A percentile compares a stretch with the other conserved stretches of the same genome.
phyloP scores from a whole-genome alignment of 2,888 invertebrate genomes.

The Orchestes rusci region DNA sequence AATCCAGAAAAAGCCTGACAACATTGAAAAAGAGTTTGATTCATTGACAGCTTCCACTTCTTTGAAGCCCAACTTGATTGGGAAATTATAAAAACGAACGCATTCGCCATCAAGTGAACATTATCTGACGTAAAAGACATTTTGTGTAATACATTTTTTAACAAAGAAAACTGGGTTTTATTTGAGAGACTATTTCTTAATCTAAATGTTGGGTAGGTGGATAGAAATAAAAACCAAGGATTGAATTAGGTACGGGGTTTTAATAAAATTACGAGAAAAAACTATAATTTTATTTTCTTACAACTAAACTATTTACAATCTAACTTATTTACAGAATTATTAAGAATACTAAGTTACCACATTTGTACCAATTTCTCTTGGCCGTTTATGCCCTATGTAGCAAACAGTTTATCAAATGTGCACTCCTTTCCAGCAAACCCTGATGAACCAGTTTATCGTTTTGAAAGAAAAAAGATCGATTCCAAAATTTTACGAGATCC shows the following conservation, averaged over 20 bases:
- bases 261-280: conserved; percentile 27
- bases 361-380: conserved; percentile 35
- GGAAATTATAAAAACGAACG: no score
- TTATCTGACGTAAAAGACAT: no score
- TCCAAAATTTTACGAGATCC: no score
- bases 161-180: no score
- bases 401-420: conserved; percentile 14
- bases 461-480: no score
- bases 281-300: conserved; percentile 36
- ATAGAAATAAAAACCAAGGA: conserved; percentile 13
- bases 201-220: neutral
- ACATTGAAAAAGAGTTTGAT: conserved; percentile 36
- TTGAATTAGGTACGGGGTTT: conserved; percentile 21
- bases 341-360: conserved; percentile 36
- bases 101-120: no score
- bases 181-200: no score
- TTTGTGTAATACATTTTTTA: no score
- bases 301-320: conserved; percentile 36
- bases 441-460: no score
- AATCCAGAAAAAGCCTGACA: conserved; percentile 5
- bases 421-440: conserved; percentile 1
- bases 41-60: neutral
- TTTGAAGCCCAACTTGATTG: no score
- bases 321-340: conserved; percentile 36
- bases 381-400: conserved; percentile 4